Evolutionary conservation across 2,797 vertebrate genomes (phyloP).

Genomic region (Valencia hispanica): DNA sequence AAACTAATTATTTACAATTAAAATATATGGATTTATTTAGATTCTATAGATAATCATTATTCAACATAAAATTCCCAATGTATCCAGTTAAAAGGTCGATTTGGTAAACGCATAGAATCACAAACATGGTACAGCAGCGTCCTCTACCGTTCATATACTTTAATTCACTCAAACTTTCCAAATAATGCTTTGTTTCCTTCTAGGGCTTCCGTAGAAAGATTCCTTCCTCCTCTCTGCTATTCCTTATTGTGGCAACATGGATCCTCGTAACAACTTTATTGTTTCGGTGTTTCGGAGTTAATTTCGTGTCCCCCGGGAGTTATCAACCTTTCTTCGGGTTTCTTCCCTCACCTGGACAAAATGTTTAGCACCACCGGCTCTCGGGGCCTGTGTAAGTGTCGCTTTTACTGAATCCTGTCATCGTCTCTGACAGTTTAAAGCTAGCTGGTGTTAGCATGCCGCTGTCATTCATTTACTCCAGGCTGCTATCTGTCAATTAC

Average conservation of each 20-base stretch:
- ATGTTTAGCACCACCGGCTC: constrained; percentile 85
- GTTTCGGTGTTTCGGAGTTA: constrained; percentile 46
- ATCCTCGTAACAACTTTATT: constrained; percentile 50
- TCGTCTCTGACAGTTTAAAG: constrained; percentile 25
- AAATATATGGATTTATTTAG: background rate
- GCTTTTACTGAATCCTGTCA: background rate
- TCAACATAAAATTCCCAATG: background rate
- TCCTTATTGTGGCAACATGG: constrained; percentile 53
- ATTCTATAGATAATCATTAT: background rate
- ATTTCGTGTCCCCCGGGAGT: constrained; percentile 26
- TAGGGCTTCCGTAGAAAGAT: constrained; percentile 41
- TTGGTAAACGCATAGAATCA: background rate
- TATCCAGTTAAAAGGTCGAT: background rate
- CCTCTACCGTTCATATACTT: background rate
- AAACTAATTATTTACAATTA: background rate
- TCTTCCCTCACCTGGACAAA: constrained; percentile 2
- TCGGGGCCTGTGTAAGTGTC: constrained; percentile 82
- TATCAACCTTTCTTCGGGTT: background rate
- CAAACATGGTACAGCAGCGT: constrained; percentile 34
- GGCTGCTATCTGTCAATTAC: background rate
- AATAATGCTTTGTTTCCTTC: constrained; percentile 9
- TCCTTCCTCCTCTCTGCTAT: constrained; percentile 2
- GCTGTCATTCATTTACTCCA: constrained; percentile 75
- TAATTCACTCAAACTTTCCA: accelerated
- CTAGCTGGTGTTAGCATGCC: constrained; percentile 39